These are phyloP conservation scores for Ameiurus melas DNA, from an alignment of 2,113 vertebrate species.

Conservation along the genomic window DNA sequence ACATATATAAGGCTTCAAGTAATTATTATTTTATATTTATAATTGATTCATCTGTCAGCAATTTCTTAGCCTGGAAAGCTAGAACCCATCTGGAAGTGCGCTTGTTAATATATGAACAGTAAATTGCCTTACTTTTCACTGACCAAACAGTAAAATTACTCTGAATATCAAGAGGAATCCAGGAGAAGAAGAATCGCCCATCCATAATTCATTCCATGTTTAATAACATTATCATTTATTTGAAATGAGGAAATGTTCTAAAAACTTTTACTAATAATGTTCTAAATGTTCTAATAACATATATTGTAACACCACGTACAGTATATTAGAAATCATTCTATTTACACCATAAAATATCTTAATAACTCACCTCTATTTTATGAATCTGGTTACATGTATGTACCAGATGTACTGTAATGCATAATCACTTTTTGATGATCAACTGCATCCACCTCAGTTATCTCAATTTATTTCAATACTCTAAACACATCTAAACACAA, in stretches of 20 bases:
- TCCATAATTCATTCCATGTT: background rate
- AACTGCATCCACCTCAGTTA: background rate
- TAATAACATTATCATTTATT: background rate
- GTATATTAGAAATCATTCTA: background rate
- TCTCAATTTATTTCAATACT: background rate
- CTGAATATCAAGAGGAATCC: background rate
- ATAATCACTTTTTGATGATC: constrained; percentile 4
- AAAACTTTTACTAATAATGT: too few species aligned
- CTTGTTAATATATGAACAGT: background rate
- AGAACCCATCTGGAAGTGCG: background rate
- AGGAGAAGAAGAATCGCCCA: background rate
- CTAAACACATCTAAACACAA: background rate
- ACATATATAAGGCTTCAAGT: background rate
- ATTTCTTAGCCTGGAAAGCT: background rate
- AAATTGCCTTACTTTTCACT: background rate
- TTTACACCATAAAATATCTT: background rate
- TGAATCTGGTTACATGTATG: too few species aligned
- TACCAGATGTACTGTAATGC: too few species aligned
- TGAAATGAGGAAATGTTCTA: background rate
- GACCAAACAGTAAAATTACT: background rate
- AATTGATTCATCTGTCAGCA: background rate
- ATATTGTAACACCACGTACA: background rate
- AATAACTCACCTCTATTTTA: background rate
- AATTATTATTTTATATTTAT: background rate
- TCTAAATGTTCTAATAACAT: too few species aligned